Conservation (phyloP, 2,888 invertebrate genomes). For the Zhengitettix transpicula region DNA sequence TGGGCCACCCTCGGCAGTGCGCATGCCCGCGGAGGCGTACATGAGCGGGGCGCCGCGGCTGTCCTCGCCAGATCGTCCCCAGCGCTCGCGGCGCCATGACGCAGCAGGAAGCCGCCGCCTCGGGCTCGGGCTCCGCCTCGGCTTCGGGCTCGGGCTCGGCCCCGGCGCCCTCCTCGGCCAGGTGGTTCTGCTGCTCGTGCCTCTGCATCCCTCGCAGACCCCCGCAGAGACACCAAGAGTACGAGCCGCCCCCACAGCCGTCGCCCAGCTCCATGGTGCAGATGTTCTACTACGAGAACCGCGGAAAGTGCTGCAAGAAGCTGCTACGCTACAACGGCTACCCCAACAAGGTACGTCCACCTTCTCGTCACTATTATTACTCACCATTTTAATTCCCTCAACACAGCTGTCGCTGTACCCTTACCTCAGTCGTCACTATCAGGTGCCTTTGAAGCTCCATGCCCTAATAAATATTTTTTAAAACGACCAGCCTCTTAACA, state of each 20-base stretch:
- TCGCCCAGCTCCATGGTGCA: constrained; percentile 34
- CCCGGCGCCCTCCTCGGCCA: background rate
- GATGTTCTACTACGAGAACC: constrained; percentile 57
- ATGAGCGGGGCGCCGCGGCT: background rate
- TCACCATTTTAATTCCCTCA: too few relatives aligned
- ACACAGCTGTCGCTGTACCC: too few relatives aligned
- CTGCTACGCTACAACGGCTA: constrained; percentile 64
- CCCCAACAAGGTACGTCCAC: constrained; percentile 52
- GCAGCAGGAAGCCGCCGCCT: background rate
- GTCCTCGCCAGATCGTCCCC: background rate
- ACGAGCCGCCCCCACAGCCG: constrained; percentile 18
- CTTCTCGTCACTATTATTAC: too few relatives aligned
- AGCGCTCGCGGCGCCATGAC: background rate
- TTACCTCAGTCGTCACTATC: too few relatives aligned
- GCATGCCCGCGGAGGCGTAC: too few relatives aligned
- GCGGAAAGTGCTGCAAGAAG: constrained; percentile 69
- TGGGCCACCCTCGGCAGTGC: too few relatives aligned
- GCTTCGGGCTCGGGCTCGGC: background rate
- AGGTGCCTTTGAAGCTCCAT: too few relatives aligned
- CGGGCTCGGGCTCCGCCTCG: background rate
- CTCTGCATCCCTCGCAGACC: constrained; percentile 27
- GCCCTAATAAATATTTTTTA: too few relatives aligned
- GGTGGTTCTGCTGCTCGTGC: constrained; percentile 27
- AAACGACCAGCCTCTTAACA: too few relatives aligned
- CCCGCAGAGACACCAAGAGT: constrained; percentile 14